Evolutionary conservation across 2,888 invertebrate species (phyloP).

Genomic region (Notodonta dromedarius): DNA sequence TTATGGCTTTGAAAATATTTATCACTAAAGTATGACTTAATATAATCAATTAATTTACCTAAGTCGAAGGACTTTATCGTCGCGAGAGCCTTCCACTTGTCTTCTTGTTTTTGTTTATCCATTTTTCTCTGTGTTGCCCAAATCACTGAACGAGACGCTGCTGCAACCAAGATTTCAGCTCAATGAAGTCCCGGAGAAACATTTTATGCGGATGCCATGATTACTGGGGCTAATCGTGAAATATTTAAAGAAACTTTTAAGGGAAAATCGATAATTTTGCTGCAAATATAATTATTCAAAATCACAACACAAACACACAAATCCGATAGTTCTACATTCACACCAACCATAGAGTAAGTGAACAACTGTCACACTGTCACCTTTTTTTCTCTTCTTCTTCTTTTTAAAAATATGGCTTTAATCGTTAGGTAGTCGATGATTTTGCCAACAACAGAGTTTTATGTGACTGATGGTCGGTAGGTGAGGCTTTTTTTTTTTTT

Average conservation of each 20-base stretch:
- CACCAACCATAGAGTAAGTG: neutral
- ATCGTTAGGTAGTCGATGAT: no score
- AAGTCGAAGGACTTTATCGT: constrained; percentile 78
- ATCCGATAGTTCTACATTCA: neutral
- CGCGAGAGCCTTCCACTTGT: constrained; percentile 74
- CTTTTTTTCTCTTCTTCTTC: no score
- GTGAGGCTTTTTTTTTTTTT: no score
- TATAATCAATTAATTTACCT: constrained; percentile 48
- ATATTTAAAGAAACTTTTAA: neutral
- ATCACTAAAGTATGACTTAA: neutral
- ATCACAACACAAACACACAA: neutral
- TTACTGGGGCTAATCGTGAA: neutral
- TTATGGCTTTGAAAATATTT: neutral
- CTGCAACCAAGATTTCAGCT: constrained; percentile 62
- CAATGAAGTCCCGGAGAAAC: constrained; percentile 53
- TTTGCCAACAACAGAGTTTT: no score
- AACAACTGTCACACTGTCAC: no score
- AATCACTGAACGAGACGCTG: constrained; percentile 44
- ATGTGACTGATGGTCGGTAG: no score
- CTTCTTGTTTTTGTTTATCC: constrained; percentile 58
- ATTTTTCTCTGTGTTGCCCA: constrained; percentile 40
- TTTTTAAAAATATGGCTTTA: no score
- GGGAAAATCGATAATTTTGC: neutral
- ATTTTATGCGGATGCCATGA: constrained; percentile 48
- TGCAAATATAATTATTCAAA: neutral